Percentiles rank a stretch among this genome's conserved stretches.
phyloP scores from a whole-genome alignment of 2,888 invertebrate genomes.

The Agonopterix heracliana region DNA sequence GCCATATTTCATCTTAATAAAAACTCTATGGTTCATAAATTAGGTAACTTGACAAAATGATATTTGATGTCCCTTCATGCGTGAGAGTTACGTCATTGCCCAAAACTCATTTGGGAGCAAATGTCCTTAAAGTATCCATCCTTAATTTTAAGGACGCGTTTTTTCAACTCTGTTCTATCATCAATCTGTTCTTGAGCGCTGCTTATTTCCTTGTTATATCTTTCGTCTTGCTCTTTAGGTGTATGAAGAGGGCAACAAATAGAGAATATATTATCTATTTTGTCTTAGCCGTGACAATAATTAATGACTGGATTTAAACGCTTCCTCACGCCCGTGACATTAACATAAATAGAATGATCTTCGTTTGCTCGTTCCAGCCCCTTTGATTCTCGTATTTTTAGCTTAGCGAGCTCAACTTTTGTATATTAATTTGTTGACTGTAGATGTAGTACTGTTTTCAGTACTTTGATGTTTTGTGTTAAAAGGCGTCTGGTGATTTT shows the following conservation, averaged over 20 bases:
- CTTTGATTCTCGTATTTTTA: slow-evolving; percentile 74
- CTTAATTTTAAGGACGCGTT: slow-evolving; percentile 64
- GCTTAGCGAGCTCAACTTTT: slow-evolving; percentile 59
- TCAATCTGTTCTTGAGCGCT: slow-evolving; percentile 60
- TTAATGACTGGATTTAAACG: slow-evolving; percentile 76
- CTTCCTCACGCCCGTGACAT: slow-evolving; percentile 77
- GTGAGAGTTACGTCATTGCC: slow-evolving; percentile 58
- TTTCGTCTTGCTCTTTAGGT: slow-evolving; percentile 62
- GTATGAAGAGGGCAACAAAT: slow-evolving; percentile 62
- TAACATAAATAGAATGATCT: slow-evolving; percentile 75
- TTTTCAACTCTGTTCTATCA: slow-evolving; percentile 59
- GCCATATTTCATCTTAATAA: slow-evolving; percentile 48
- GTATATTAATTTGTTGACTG: slow-evolving; percentile 68
- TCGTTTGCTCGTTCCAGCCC: slow-evolving; percentile 59
- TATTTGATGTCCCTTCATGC: slow-evolving; percentile 60
- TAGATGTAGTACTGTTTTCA: slow-evolving; percentile 48
- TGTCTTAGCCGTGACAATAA: slow-evolving; percentile 73
- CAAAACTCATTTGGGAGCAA: slow-evolving; percentile 58
- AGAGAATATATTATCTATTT: slow-evolving; percentile 73
- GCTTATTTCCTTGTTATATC: slow-evolving; percentile 65
- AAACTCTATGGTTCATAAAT: slow-evolving; percentile 49
- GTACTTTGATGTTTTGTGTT: slow-evolving; percentile 70
- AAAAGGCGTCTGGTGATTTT: slow-evolving; percentile 64
- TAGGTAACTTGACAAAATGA: slow-evolving; percentile 67
- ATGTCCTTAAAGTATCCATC: slow-evolving; percentile 50